Conservation (phyloP, 2,888 invertebrate genomes). For the Dryobotodes eremita region DNA sequence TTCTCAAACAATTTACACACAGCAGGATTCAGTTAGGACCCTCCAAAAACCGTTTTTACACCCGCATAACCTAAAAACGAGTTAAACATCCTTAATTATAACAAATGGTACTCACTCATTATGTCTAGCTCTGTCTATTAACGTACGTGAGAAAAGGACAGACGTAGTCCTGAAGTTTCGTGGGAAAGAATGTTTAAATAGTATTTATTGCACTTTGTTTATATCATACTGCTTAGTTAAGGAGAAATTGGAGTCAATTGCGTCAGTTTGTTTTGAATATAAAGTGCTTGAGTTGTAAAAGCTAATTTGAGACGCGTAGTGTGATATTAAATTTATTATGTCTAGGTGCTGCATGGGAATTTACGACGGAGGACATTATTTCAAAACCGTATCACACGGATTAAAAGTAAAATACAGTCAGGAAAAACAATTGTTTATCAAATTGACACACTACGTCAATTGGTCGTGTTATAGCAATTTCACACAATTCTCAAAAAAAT, state of each 20-base stretch:
- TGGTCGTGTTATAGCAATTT: background rate
- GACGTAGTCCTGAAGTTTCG: conserved; percentile 52
- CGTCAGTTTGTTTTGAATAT: conserved; percentile 41
- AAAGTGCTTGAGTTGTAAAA: conserved; percentile 45
- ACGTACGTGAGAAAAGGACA: conserved; percentile 44
- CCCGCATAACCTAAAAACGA: conserved; percentile 69
- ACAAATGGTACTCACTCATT: conserved; percentile 62
- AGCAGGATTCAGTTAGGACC: conserved; percentile 40
- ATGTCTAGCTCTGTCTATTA: conserved; percentile 45
- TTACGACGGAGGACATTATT: background rate
- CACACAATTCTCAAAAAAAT: too few species aligned
- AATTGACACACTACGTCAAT: background rate
- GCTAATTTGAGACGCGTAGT: conserved; percentile 21
- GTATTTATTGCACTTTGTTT: conserved; percentile 62
- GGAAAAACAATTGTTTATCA: background rate
- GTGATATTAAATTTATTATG: background rate
- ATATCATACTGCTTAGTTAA: conserved; percentile 52
- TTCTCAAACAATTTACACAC: conserved; percentile 19
- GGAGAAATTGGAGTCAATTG: conserved; percentile 62
- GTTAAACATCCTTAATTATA: conserved; percentile 66
- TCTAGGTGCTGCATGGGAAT: conserved; percentile 11
- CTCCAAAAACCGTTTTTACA: conserved; percentile 55
- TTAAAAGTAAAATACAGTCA: background rate
- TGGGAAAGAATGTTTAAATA: conserved; percentile 63
- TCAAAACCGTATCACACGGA: background rate